These are phyloP conservation scores for Geophilus truncorum DNA, from an alignment of 2,888 invertebrate species.

Conservation along the genomic window DNA sequence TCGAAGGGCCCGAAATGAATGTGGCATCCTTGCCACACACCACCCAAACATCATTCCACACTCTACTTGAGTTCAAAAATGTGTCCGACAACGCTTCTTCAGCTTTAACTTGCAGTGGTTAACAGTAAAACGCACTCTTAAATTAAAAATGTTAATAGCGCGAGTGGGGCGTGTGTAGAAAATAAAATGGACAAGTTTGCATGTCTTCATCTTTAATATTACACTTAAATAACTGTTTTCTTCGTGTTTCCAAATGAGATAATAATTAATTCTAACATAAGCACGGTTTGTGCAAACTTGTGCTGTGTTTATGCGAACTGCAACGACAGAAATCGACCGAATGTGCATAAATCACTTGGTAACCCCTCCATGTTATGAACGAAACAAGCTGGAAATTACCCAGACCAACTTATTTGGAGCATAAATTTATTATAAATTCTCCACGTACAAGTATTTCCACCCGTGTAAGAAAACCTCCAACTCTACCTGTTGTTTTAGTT, in stretches of 20 bases:
- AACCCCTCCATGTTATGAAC: neutral
- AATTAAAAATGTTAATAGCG: neutral
- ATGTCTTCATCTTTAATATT: neutral
- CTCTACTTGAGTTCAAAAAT: constrained; percentile 15
- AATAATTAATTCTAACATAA: neutral
- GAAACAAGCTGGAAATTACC: neutral
- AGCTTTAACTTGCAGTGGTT: constrained; percentile 11
- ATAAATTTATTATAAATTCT: neutral
- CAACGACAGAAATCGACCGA: neutral
- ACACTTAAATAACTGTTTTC: neutral
- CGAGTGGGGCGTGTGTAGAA: neutral
- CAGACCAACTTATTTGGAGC: neutral
- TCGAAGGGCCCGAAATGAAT: constrained; percentile 21
- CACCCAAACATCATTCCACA: constrained; percentile 12
- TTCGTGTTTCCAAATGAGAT: neutral
- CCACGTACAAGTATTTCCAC: neutral
- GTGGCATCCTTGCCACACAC: constrained; percentile 20
- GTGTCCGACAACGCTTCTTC: neutral
- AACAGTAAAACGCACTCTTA: neutral
- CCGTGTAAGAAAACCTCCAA: constrained; percentile 2
- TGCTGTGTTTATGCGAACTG: neutral
- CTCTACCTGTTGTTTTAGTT: constrained; percentile 20
- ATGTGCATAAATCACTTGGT: neutral
- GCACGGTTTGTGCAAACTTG: neutral
- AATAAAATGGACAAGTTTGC: neutral